These are phyloP conservation scores for Bos indicus DNA, from an alignment of 2,113 vertebrate genomes.

Conservation along the genomic window DNA sequence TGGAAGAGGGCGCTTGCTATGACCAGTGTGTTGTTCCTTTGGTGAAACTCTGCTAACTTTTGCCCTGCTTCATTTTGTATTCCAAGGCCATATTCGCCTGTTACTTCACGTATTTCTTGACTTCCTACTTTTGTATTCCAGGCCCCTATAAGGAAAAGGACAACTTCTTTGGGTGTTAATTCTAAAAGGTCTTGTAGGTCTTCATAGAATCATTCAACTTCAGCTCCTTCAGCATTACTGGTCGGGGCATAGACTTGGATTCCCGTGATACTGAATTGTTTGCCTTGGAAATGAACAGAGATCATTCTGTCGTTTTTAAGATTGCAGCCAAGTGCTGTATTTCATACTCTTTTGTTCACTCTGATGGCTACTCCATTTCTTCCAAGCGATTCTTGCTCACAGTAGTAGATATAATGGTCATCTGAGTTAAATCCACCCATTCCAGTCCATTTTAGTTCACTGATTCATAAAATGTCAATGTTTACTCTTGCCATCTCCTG, in stretches of 20 bases:
- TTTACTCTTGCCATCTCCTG: not conserved
- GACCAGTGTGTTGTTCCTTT: not conserved
- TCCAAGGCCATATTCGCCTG: not conserved
- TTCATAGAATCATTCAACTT: fast-evolving
- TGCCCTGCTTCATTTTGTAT: not conserved
- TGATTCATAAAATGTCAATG: not conserved
- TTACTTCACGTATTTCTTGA: not conserved
- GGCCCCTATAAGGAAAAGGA: not conserved
- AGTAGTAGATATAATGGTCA: not conserved
- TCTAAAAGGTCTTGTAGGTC: not conserved
- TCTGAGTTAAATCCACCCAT: not conserved
- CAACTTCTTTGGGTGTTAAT: not conserved
- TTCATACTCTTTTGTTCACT: not conserved
- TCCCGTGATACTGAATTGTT: not conserved
- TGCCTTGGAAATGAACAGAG: not conserved
- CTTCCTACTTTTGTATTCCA: not conserved
- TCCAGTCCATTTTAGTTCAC: not conserved
- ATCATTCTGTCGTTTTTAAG: not conserved
- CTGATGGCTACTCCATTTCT: not conserved
- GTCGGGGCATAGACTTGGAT: not conserved
- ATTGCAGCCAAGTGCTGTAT: not conserved
- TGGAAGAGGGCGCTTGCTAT: not conserved
- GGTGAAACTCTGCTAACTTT: not conserved
- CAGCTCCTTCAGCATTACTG: not conserved
- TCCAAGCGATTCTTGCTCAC: not conserved